Conservation (phyloP, 2,888 invertebrate species). For the Sepiola atlantica region DNA sequence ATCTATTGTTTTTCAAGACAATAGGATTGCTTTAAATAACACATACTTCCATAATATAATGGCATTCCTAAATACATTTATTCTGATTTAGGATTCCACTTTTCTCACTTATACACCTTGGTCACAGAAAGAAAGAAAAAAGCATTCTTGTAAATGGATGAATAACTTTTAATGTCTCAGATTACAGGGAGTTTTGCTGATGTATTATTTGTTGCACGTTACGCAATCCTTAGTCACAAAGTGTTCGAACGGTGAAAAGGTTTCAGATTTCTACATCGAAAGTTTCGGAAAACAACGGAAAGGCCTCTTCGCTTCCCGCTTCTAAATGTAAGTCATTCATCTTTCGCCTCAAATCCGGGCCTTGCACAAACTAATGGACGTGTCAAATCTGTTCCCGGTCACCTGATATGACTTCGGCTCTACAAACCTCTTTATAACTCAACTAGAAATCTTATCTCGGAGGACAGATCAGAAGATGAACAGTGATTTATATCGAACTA, state of each 20-base stretch:
- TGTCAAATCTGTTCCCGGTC: not conserved
- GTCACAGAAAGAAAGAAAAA: not conserved
- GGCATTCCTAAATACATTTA: not conserved
- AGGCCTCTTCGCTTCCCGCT: not conserved
- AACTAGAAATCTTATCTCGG: not conserved
- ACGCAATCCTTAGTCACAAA: not conserved
- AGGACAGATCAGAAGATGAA: not conserved
- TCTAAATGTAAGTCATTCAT: not conserved
- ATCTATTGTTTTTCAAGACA: not conserved
- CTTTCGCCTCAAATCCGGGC: not conserved
- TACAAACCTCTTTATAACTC: constrained; percentile 9
- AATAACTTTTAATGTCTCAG: not conserved
- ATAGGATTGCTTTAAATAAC: not conserved
- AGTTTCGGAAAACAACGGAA: constrained; percentile 4
- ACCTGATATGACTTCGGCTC: not conserved
- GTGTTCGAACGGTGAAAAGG: not conserved
- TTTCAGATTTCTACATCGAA: not conserved
- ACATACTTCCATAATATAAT: not conserved
- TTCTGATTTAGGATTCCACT: not conserved
- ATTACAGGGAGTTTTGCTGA: not conserved
- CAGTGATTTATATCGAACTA: not conserved
- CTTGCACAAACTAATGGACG: not conserved
- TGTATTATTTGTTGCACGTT: not conserved
- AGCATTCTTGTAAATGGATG: not conserved
- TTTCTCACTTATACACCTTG: not conserved